Conservation (phyloP, 1,140 invertebrate genomes). For the Achroia grisella region DNA sequence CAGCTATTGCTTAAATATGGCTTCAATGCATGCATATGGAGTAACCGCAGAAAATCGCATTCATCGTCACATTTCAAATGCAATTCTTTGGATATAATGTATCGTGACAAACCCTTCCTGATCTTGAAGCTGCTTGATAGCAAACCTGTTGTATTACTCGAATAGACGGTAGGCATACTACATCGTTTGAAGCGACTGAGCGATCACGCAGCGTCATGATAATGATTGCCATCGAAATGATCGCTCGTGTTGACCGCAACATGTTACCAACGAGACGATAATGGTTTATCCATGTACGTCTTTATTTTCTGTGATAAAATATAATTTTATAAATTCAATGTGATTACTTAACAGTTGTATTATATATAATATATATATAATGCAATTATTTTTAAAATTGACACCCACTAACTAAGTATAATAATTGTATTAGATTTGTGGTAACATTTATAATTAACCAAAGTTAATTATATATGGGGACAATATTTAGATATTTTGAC, state of each 20-base stretch:
- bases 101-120: constrained; percentile 51
- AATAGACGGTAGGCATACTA: constrained; percentile 32
- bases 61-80: constrained; percentile 56
- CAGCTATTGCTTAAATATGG: constrained; percentile 57
- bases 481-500: constrained; percentile 11
- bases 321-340: constrained; percentile 37
- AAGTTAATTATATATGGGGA: neutral
- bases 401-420: neutral
- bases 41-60: constrained; percentile 60
- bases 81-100: constrained; percentile 52
- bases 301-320: constrained; percentile 42
- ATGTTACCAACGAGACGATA: constrained; percentile 57
- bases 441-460: neutral
- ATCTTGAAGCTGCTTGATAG: constrained; percentile 36
- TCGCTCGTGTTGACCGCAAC: constrained; percentile 54
- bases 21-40: constrained; percentile 46
- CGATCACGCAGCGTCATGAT: constrained; percentile 29
- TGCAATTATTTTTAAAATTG: constrained; percentile 4
- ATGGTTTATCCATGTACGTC: constrained; percentile 33
- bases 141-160: constrained; percentile 29
- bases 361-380: constrained; percentile 9
- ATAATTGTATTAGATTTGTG: neutral
- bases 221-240: constrained; percentile 56
- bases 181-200: constrained; percentile 37
- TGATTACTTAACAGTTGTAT: constrained; percentile 19